These are phyloP conservation scores for Salvator merianae DNA, from an alignment of 2,113 vertebrate genomes.

Conservation along the genomic window DNA sequence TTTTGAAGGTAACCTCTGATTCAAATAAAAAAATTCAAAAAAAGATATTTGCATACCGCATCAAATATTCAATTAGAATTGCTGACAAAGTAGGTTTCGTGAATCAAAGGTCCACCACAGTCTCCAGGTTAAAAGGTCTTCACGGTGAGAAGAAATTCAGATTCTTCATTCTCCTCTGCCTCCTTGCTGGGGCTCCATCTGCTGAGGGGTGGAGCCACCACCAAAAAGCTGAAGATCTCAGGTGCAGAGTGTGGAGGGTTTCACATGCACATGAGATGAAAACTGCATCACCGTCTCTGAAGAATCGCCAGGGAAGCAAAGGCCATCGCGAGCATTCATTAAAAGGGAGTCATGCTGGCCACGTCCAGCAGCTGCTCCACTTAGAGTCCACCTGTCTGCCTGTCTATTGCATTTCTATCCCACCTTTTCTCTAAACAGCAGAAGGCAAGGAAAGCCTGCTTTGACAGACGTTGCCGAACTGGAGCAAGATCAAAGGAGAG, in stretches of 20 bases:
- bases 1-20: constrained; percentile 19
- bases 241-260: background rate
- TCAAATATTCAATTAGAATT: constrained; percentile 35
- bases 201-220: background rate
- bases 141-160: background rate
- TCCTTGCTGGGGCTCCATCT: background rate
- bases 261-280: background rate
- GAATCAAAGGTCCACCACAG: background rate
- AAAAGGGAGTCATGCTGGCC: background rate
- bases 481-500: too few species aligned
- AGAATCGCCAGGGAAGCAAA: background rate
- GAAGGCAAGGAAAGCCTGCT: too few species aligned
- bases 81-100: background rate
- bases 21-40: constrained; percentile 21
- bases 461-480: too few species aligned
- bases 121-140: background rate
- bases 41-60: constrained; percentile 35
- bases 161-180: background rate
- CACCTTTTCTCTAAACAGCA: too few species aligned
- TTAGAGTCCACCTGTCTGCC: background rate
- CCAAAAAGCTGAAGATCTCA: background rate
- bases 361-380: background rate
- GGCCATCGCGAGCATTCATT: background rate
- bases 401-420: too few species aligned
- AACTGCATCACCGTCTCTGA: background rate